Evolutionary conservation across 1,140 invertebrate species (phyloP), one percentile per base, ranked within the genome.

Genomic region (Pseudomyrmex gracilis): DNA sequence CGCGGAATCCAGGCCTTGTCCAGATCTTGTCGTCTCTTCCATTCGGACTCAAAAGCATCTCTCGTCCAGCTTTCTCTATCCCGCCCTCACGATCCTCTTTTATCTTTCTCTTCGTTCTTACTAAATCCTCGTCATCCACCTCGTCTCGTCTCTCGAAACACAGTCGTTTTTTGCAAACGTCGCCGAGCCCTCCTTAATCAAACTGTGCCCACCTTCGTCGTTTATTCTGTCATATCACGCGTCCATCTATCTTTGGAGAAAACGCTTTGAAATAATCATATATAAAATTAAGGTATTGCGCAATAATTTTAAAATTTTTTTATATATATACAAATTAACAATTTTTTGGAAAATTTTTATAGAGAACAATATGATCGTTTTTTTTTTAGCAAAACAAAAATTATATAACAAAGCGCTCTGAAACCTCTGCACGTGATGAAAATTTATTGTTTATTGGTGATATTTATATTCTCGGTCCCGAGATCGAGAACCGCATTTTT

Each of bases 121-220:
- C 71, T 57, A 68, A 63, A 74, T 70, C 73, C 73, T 86, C 85
- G 82, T 91, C 85, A 86, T 88, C 85, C 70, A 61, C 47, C 73
- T 34, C 34, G 85, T 85, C 76, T 85, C 76, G 85, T 90, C 87
- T 90, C 87, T 85, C 85, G 82, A 49, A 73, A 85, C 85, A 88
- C 90, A 88, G 88, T 91, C 88, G 88, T 87, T 90, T 92, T 90
- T 92, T 92, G 73, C 90, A 91, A 91, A 92, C 17, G 89, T 90
- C 90, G 89, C 88, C 84, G 76, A 83, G 68, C 87, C 87, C 90
- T 91, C 90, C 90, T 92, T 90, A 91, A 92, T 92, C 91, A 92
- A 91, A 92, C 89, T 87, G 89, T 88, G 88, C 87, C 90, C 89
- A 90, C 88, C 34, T 34, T 34, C 34, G 7, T 34, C 34, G 34